Evolutionary conservation across 2,113 vertebrate genomes (phyloP).

Genomic region (Synodontis membranacea): DNA sequence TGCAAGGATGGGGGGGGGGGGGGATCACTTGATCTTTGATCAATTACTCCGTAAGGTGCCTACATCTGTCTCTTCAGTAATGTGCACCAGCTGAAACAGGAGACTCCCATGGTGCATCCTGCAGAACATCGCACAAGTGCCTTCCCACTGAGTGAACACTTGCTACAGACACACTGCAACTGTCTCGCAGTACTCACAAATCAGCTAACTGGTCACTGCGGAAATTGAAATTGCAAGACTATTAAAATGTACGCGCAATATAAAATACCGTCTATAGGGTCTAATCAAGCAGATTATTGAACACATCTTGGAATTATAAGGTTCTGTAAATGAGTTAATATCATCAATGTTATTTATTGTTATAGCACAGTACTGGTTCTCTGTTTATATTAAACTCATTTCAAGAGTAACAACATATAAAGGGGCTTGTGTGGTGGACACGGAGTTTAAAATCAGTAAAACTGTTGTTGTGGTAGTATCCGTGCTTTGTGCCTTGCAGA

Average conservation of each 20-base stretch:
- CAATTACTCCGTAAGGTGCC: constrained; percentile 32
- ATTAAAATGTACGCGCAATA: neutral
- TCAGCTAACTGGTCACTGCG: neutral
- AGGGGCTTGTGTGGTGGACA: neutral
- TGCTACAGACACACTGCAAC: constrained; percentile 19
- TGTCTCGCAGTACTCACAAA: constrained; percentile 1
- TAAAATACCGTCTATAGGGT: neutral
- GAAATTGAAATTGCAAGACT: neutral
- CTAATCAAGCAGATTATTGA: neutral
- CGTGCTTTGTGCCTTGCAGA: neutral
- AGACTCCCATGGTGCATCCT: constrained; percentile 25
- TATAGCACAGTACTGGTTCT: neutral
- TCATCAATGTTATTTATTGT: neutral
- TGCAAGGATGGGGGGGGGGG: neutral
- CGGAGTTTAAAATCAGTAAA: neutral
- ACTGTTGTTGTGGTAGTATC: neutral
- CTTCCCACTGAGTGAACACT: constrained; percentile 14
- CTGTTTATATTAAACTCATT: neutral
- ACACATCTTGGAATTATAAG: neutral
- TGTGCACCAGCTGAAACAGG: constrained; percentile 35
- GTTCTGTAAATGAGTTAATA: neutral
- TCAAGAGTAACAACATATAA: neutral
- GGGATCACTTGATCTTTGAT: constrained; percentile 39
- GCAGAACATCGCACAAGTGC: constrained; percentile 16
- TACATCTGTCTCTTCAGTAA: constrained; percentile 49